Conservation (phyloP, 2,888 invertebrate species). For the Camponotus fellah region DNA sequence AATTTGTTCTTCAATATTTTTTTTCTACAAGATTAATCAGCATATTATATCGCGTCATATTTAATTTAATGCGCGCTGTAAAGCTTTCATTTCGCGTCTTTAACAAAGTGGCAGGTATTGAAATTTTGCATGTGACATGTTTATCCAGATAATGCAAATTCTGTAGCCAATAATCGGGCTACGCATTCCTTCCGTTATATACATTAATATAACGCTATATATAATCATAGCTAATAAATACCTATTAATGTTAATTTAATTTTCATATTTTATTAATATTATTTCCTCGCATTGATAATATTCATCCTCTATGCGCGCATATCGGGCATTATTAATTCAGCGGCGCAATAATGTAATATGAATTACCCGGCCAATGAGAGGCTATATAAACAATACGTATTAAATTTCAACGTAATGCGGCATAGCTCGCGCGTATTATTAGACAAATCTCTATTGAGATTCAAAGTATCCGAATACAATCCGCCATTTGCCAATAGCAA, state of each 20-base stretch:
- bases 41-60: no score
- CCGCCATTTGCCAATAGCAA: neutral
- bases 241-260: conserved; percentile 55
- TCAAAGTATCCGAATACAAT: neutral
- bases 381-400: conserved; percentile 33
- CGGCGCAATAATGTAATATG: conserved; percentile 44
- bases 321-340: conserved; percentile 50
- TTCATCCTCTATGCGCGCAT: conserved; percentile 30
- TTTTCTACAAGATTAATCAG: neutral
- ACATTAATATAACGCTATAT: conserved; percentile 19
- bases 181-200: conserved; percentile 43
- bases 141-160: conserved; percentile 53
- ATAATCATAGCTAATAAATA: conserved; percentile 46
- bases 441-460: conserved; percentile 22
- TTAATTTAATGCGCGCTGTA: neutral
- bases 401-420: conserved; percentile 36
- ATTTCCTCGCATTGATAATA: conserved; percentile 55
- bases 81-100: conserved; percentile 32
- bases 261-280: conserved; percentile 56
- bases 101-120: conserved; percentile 29
- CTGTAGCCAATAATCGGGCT: conserved; percentile 41
- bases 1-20: neutral
- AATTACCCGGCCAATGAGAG: conserved; percentile 38
- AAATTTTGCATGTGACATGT: conserved; percentile 49
- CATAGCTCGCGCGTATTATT: conserved; percentile 27